Base-by-base conservation (phyloP, 2,888 invertebrate species). In the Macaria liturata region DNA sequence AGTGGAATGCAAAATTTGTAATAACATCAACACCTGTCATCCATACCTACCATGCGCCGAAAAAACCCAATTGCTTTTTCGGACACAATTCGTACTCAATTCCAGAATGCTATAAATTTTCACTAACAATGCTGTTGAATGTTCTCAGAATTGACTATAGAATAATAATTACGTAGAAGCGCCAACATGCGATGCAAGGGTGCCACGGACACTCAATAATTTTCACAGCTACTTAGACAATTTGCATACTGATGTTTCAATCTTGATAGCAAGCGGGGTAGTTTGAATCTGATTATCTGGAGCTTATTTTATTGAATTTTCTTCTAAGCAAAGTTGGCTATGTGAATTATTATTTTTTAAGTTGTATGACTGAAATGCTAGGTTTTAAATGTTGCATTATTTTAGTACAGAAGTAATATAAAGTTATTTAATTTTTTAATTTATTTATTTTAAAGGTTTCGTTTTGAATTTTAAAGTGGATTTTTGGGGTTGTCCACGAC, bases 1-100 rank as follows among this genome's bases (percentile, higher is more conserved):
- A n/a, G 57, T 53, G 43, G 53, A 56, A 51, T 50, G 46, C 3
- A 42, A 32, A 54, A 54, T 9, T 51, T 55, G 44, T 46, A 45
- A 32, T 20, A 20, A 20, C 20, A 20, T 20, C 54, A 49, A 39
- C 49, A 54, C 9, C 54, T 47, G 50, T 45, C 54, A 48, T 45
- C 50, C 46, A 8, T 46, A 6, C 34, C 42, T 20, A 20, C 20
- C 20, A 20, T 20, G 20, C 20, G 20, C 20, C 20, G 20, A 20
- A 20, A 20, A 20, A 20, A 20, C 20, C 20, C 20, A 2, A 20
- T 20, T 20, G 20, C 20, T 20, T 20, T 20, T 20, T 20, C 20
- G 39, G 39, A 39, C 39, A 39, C 8, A 3, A 20, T 20, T 20
- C 20, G 20, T 20, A 20, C 20, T 20, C 20, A n/a, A 1, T 42